Evolutionary conservation across 1,140 invertebrate genomes (phyloP).

Genomic region (Heliconius hermathena): DNA sequence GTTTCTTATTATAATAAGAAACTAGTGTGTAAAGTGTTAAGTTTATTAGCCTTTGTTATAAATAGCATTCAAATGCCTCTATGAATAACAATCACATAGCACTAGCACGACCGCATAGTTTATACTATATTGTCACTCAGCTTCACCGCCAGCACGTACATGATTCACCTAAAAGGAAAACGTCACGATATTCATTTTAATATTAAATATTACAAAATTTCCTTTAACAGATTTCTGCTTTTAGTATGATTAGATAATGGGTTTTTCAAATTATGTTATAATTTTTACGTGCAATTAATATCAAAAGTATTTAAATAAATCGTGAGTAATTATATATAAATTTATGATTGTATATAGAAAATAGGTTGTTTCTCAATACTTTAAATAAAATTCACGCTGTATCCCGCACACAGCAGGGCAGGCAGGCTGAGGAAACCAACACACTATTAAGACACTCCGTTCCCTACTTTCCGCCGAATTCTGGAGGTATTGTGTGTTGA

Average conservation of each 20-base stretch:
- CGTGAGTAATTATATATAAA: too few species aligned
- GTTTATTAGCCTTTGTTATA: conserved; percentile 13
- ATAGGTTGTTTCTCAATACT: too few species aligned
- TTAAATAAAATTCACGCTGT: too few species aligned
- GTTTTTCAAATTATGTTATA: background rate
- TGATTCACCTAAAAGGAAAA: background rate
- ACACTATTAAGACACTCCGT: too few species aligned
- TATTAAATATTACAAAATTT: background rate
- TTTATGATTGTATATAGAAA: too few species aligned
- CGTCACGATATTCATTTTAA: background rate
- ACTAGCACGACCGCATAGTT: background rate
- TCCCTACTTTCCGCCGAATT: too few species aligned
- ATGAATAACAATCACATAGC: conserved; percentile 11
- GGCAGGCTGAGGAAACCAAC: too few species aligned
- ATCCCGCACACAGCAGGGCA: too few species aligned
- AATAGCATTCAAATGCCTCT: background rate
- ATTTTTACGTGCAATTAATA: background rate
- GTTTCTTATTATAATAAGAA: conserved; percentile 8
- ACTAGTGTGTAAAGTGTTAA: background rate
- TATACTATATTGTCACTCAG: background rate
- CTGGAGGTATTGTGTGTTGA: too few species aligned
- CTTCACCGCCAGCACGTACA: background rate
- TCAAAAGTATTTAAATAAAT: too few species aligned
- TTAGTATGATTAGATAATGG: background rate
- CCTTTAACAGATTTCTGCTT: background rate